phyloP scores from a whole-genome alignment of 2,113 vertebrate genomes.

The Lampris incognitus region DNA sequence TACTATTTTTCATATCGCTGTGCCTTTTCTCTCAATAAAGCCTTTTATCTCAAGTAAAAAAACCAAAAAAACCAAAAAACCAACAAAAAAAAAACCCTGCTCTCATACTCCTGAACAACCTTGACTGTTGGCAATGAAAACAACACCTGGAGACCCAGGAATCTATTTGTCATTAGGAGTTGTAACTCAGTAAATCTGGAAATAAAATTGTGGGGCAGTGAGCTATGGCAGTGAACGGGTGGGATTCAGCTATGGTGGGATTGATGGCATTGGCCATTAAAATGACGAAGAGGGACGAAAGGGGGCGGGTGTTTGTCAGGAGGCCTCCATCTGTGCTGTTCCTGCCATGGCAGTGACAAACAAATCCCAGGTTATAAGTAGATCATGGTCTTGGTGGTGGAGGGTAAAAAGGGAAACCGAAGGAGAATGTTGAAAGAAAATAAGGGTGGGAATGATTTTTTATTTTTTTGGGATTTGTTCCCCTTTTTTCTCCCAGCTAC shows the following conservation, averaged over 20 bases:
- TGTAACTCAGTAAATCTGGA: slow-evolving; percentile 77
- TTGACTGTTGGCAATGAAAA: slow-evolving; percentile 67
- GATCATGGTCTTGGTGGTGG: slow-evolving; percentile 66
- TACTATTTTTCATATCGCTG: slow-evolving; percentile 48
- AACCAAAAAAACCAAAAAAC: too few species aligned
- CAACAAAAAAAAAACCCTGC: slow-evolving; percentile 53
- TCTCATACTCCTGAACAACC: slow-evolving; percentile 74
- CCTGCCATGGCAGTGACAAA: slow-evolving; percentile 58
- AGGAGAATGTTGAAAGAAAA: slow-evolving; percentile 56
- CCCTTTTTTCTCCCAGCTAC: too few species aligned
- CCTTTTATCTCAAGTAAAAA: slow-evolving; percentile 46
- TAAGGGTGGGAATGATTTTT: slow-evolving; percentile 18
- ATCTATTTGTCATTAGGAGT: slow-evolving; percentile 74
- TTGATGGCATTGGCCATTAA: slow-evolving; percentile 69
- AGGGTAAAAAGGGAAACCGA: slow-evolving; percentile 55
- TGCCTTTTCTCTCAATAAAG: slow-evolving; percentile 57
- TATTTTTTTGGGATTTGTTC: too few species aligned
- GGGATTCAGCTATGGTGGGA: slow-evolving; percentile 57
- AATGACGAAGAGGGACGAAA: slow-evolving; percentile 67
- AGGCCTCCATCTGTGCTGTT: slow-evolving; percentile 35
- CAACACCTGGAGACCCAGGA: slow-evolving; percentile 72
- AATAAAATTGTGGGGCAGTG: slow-evolving; percentile 78
- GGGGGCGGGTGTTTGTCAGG: slow-evolving; percentile 7
- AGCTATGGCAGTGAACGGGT: slow-evolving; percentile 73
- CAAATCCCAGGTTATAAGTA: slow-evolving; percentile 72